A percentile compares a stretch with the other conserved stretches of the same genome.
Conservation (phyloP, 1,140 invertebrate species). For the Drosophila leontia region DNA sequence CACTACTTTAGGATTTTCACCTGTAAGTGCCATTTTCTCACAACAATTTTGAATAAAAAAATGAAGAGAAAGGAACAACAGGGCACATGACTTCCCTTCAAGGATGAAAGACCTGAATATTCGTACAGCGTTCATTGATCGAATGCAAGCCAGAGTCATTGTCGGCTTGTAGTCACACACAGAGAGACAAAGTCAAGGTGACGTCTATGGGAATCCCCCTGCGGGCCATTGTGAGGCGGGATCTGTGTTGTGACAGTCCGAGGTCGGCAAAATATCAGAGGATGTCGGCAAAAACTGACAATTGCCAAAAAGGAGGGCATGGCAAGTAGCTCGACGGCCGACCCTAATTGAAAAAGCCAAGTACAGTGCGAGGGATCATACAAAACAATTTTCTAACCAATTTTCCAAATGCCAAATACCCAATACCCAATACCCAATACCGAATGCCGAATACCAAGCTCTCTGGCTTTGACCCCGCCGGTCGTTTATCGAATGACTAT, state of each 20-base stretch:
- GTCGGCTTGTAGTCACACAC: constrained; percentile 16
- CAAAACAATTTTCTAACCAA: constrained; percentile 74
- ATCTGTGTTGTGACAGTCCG: constrained; percentile 64
- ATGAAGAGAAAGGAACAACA: constrained; percentile 3
- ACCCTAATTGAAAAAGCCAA: constrained; percentile 35
- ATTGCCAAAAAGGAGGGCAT: constrained; percentile 49
- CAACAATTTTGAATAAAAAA: neutral
- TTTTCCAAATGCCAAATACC: constrained; percentile 24
- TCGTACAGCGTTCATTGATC: constrained; percentile 48
- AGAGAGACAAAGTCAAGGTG: constrained; percentile 42
- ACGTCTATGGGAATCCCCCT: constrained; percentile 41
- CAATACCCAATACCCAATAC: neutral
- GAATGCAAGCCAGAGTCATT: constrained; percentile 32
- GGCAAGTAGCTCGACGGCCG: neutral
- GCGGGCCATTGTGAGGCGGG: constrained; percentile 45
- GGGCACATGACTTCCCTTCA: constrained; percentile 26
- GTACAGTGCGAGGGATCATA: constrained; percentile 21
- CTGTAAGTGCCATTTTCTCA: constrained; percentile 18
- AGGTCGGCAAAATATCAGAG: constrained; percentile 54
- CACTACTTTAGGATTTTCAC: neutral
- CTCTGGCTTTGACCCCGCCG: constrained; percentile 69
- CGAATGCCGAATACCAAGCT: constrained; percentile 20
- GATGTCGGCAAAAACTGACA: constrained; percentile 50
- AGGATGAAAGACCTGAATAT: constrained; percentile 36
- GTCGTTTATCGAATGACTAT: constrained; percentile 84